phyloP scores from a whole-genome alignment of 2,888 invertebrate genomes.

The Heteropelma amictum region DNA sequence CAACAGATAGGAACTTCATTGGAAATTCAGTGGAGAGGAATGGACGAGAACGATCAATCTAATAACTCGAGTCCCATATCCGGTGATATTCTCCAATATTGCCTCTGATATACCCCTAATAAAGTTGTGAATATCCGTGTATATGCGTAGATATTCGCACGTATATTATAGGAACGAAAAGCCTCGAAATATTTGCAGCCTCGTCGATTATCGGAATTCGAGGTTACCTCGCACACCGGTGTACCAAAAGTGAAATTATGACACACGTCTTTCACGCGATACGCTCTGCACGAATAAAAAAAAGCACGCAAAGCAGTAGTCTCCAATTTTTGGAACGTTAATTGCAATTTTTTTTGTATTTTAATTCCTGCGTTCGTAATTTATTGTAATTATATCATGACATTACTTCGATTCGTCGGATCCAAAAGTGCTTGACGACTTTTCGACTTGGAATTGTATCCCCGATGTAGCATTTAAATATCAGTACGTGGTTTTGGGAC shows the following conservation, averaged over 20 bases:
- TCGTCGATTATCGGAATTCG: conserved; percentile 46
- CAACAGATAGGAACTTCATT: not conserved
- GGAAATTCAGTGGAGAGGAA: conserved; percentile 30
- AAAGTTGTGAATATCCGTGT: conserved; percentile 27
- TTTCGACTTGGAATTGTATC: too few species aligned
- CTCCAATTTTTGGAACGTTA: too few species aligned
- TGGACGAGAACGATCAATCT: conserved; percentile 69
- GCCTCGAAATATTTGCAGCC: conserved; percentile 42
- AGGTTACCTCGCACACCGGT: conserved; percentile 5
- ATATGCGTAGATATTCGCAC: not conserved
- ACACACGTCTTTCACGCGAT: conserved; percentile 23
- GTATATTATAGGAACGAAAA: too few species aligned
- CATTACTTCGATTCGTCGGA: too few species aligned
- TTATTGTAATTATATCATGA: too few species aligned
- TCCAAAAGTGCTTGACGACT: too few species aligned
- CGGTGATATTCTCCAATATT: conserved; percentile 72
- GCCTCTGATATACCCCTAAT: conserved; percentile 43
- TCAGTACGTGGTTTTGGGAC: too few species aligned
- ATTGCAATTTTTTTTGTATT: not conserved
- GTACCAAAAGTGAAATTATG: conserved; percentile 53
- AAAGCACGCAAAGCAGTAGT: too few species aligned
- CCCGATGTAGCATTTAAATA: too few species aligned
- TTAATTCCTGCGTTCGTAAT: too few species aligned
- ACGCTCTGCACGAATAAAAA: conserved; percentile 1
- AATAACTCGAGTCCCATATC: conserved; percentile 61